phyloP scores from a whole-genome alignment of 2,888 invertebrate species.

The Heliconius aoede region DNA sequence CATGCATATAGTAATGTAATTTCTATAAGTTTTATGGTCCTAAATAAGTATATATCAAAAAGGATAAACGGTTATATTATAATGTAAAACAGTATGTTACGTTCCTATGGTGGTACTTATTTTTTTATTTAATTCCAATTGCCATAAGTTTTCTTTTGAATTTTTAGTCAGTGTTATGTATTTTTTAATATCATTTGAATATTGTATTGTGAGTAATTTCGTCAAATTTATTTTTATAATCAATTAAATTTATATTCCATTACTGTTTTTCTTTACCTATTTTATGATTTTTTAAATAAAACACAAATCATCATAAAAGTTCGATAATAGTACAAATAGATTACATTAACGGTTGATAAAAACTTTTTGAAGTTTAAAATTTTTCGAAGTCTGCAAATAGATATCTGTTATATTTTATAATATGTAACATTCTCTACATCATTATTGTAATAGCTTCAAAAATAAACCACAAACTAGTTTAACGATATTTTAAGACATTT shows the following conservation, averaged over 20 bases:
- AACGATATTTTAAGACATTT: neutral
- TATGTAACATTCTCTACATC: neutral
- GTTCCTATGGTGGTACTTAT: slow-evolving; percentile 6
- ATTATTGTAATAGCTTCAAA: neutral
- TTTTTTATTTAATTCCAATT: neutral
- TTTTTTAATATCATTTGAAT: neutral
- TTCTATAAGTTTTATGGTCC: neutral
- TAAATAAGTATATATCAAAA: neutral
- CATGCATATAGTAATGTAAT: neutral
- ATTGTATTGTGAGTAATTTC: neutral
- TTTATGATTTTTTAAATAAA: neutral
- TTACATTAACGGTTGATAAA: too few species aligned
- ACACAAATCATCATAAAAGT: neutral
- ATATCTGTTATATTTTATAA: too few species aligned
- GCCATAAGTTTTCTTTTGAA: neutral
- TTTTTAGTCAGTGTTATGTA: neutral
- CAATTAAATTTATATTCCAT: neutral
- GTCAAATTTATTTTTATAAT: neutral
- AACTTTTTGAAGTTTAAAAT: too few species aligned
- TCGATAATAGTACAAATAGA: too few species aligned
- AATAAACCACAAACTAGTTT: neutral
- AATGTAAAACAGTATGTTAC: neutral
- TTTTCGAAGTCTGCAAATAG: too few species aligned
- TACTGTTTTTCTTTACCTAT: neutral
- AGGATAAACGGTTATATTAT: neutral